These are phyloP conservation scores for Sarcophilus harrisii DNA, from an alignment of 2,797 vertebrate genomes.

Conservation along the genomic window DNA sequence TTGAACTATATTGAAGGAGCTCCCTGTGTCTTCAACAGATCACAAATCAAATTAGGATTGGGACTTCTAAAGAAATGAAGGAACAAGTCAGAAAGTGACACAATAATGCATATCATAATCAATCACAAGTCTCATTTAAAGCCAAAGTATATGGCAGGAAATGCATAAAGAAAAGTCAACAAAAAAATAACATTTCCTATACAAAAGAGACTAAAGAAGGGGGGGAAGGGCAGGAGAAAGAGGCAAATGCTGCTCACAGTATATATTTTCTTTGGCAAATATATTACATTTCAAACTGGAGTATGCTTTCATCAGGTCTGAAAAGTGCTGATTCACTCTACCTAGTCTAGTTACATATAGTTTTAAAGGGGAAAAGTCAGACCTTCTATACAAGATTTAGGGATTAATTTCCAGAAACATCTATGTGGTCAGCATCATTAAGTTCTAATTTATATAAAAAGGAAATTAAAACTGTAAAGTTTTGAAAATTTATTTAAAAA, in stretches of 20 bases:
- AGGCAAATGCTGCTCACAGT: background rate
- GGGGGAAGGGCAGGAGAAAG: too few species aligned
- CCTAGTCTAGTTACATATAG: background rate
- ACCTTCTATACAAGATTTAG: background rate
- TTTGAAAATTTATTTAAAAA: conserved; percentile 4
- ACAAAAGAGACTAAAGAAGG: background rate
- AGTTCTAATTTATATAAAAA: conserved; percentile 20
- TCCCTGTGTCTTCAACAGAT: background rate
- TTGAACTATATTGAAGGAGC: background rate
- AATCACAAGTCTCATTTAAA: background rate
- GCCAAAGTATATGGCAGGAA: background rate
- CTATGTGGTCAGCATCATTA: background rate
- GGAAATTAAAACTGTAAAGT: background rate
- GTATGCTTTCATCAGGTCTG: background rate
- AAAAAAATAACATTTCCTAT: background rate
- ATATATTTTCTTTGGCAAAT: background rate
- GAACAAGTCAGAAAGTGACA: background rate
- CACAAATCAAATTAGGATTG: background rate
- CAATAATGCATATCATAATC: background rate
- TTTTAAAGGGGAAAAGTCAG: background rate
- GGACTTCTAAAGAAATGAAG: background rate
- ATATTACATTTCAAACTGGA: background rate
- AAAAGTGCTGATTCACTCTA: background rate
- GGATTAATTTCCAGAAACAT: background rate
- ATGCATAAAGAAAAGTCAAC: background rate